Conservation (phyloP, 2,797 vertebrate genomes). For the Telmatherina bonti region DNA sequence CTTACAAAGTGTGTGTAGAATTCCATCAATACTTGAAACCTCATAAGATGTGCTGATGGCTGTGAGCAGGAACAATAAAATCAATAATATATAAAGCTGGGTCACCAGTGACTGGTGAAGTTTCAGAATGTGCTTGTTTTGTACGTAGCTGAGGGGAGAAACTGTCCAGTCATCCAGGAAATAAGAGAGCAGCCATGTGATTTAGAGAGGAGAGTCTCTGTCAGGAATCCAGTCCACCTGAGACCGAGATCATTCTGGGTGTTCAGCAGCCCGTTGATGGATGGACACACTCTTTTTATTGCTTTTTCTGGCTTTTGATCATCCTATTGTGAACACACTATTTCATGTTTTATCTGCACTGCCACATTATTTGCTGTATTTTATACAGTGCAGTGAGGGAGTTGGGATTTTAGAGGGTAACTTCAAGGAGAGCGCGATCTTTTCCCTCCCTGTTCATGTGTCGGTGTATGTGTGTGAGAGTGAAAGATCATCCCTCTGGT, state of each 20-base stretch:
- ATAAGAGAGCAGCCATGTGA: conserved; percentile 77
- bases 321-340: conserved; percentile 64
- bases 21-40: conserved; percentile 49
- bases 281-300: conserved; percentile 70
- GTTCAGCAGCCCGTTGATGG: conserved; percentile 71
- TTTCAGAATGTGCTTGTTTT: conserved; percentile 73
- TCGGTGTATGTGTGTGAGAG: conserved; percentile 16
- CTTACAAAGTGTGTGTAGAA: conserved; percentile 35
- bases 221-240: conserved; percentile 67
- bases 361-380: conserved; percentile 53
- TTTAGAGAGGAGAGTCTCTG: conserved; percentile 63
- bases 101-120: conserved; percentile 61
- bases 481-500: conserved; percentile 50
- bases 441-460: neutral
- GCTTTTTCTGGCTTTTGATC: conserved; percentile 75
- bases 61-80: conserved; percentile 41
- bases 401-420: conserved; percentile 27
- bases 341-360: conserved; percentile 60
- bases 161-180: conserved; percentile 78
- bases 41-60: conserved; percentile 45
- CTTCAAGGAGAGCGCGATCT: conserved; percentile 53
- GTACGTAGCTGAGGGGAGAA: conserved; percentile 62
- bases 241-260: conserved; percentile 66
- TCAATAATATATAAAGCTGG: conserved; percentile 67
- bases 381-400: conserved; percentile 31